Percentiles rank a stretch among this genome's conserved stretches.
phyloP scores from a whole-genome alignment of 2,888 invertebrate species.

The Apamea crenata region DNA sequence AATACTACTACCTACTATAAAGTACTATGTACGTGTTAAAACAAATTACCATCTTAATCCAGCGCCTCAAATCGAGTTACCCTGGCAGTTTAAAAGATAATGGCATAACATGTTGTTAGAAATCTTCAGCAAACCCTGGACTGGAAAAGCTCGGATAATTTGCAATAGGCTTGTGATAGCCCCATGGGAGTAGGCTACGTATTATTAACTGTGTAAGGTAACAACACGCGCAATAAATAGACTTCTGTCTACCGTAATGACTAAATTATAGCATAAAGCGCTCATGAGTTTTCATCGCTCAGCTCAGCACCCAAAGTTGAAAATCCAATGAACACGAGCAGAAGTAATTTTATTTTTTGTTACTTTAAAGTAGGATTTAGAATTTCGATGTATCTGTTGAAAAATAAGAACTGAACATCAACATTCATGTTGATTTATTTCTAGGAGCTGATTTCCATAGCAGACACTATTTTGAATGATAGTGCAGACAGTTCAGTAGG shows the following conservation, averaged over 20 bases:
- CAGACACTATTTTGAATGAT: constrained; percentile 19
- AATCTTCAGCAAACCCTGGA: too few relatives aligned
- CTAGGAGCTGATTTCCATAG: not conserved
- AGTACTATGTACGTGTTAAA: too few relatives aligned
- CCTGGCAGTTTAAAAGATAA: not conserved
- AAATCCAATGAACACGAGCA: not conserved
- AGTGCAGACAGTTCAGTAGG: constrained; percentile 21
- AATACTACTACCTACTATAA: too few relatives aligned
- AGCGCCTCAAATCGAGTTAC: not conserved
- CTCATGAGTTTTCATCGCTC: not conserved
- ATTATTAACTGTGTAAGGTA: too few relatives aligned
- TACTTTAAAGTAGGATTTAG: not conserved
- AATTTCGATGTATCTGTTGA: not conserved
- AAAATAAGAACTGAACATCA: not conserved
- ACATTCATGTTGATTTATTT: not conserved
- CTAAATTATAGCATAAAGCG: not conserved
- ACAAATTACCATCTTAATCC: too few relatives aligned
- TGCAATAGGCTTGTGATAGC: not conserved
- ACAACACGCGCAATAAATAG: too few relatives aligned
- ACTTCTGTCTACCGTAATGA: not conserved
- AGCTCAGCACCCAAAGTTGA: not conserved
- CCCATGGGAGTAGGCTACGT: not conserved
- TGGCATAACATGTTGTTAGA: too few relatives aligned
- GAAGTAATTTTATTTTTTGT: not conserved
- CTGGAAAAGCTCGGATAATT: not conserved